A percentile compares a stretch with the other conserved stretches of the same genome.
Evolutionary conservation across 2,888 invertebrate species (phyloP).

Genomic region (Isoperla grammatica): DNA sequence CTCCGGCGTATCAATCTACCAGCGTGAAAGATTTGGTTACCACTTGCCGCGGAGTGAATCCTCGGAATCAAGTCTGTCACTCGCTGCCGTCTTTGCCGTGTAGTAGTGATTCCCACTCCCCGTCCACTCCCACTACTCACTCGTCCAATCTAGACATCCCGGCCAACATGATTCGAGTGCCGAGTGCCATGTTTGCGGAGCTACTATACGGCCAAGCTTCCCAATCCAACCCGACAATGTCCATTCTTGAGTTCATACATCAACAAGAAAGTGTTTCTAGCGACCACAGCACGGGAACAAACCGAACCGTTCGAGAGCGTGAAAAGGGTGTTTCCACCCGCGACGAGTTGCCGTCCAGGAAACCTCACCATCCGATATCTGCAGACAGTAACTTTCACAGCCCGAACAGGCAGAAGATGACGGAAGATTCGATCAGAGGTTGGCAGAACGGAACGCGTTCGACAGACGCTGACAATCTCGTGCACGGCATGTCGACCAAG

Average conservation of each 20-base stretch:
- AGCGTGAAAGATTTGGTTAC: constrained; percentile 20
- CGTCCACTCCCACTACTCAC: constrained; percentile 44
- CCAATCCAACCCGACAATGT: constrained; percentile 1
- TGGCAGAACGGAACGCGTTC: constrained; percentile 33
- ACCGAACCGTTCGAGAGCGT: constrained; percentile 33
- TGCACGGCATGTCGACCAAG: neutral
- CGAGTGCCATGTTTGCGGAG: constrained; percentile 51
- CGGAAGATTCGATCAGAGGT: too few species aligned
- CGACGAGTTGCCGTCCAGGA: neutral
- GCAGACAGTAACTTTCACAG: constrained; percentile 21
- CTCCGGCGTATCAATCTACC: constrained; percentile 18
- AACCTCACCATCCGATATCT: neutral
- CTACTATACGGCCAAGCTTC: constrained; percentile 48
- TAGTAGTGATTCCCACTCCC: constrained; percentile 9
- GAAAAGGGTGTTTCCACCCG: neutral
- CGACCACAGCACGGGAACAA: constrained; percentile 35
- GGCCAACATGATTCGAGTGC: constrained; percentile 46
- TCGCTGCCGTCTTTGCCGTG: constrained; percentile 20
- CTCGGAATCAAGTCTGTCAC: constrained; percentile 20
- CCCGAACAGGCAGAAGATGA: constrained; percentile 37
- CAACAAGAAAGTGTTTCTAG: constrained; percentile 38
- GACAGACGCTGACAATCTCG: neutral
- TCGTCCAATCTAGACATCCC: constrained; percentile 54
- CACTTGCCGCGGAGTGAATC: constrained; percentile 22
- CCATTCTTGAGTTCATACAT: constrained; percentile 17